Percentiles rank a stretch among this genome's conserved stretches.
These are phyloP conservation scores for Chrysochloris asiatica DNA, from an alignment of 2,113 vertebrate species.

Conservation along the genomic window DNA sequence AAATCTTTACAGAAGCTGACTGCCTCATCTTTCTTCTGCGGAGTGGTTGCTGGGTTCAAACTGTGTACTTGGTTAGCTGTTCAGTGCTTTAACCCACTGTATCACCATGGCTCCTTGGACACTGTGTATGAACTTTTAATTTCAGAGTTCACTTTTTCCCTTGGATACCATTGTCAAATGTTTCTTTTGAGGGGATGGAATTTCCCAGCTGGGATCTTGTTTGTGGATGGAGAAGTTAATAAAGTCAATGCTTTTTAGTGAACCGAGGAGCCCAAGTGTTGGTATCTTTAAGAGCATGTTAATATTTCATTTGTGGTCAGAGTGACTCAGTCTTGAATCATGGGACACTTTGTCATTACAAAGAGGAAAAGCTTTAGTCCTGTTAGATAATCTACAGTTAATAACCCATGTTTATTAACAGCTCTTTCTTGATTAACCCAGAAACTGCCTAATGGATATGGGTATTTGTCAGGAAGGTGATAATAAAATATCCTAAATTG, in stretches of 20 bases:
- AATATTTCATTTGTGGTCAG: constrained; percentile 77
- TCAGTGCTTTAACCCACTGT: too few relatives aligned
- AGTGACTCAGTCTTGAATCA: constrained; percentile 79
- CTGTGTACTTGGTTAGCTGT: too few relatives aligned
- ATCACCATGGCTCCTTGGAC: too few relatives aligned
- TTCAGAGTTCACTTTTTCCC: constrained; percentile 47
- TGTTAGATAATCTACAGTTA: constrained; percentile 60
- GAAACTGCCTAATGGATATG: constrained; percentile 32
- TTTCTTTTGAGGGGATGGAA: constrained; percentile 63
- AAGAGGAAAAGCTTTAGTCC: constrained; percentile 63
- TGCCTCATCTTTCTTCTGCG: too few relatives aligned
- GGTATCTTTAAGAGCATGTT: constrained; percentile 75
- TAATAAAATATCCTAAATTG: constrained; percentile 29
- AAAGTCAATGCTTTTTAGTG: constrained; percentile 67
- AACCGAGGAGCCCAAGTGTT: constrained; percentile 65
- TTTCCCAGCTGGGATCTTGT: constrained; percentile 71
- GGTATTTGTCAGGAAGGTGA: constrained; percentile 45
- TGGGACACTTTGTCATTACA: constrained; percentile 73
- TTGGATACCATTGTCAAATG: constrained; percentile 20
- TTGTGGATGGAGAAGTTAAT: constrained; percentile 70
- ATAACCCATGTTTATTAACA: constrained; percentile 59
- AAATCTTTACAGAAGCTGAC: too few relatives aligned
- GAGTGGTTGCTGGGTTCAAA: too few relatives aligned
- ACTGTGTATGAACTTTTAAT: neutral
- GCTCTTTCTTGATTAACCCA: constrained; percentile 51